These are phyloP conservation scores for Oceanites oceanicus DNA, from an alignment of 2,113 vertebrate species.

Conservation along the genomic window DNA sequence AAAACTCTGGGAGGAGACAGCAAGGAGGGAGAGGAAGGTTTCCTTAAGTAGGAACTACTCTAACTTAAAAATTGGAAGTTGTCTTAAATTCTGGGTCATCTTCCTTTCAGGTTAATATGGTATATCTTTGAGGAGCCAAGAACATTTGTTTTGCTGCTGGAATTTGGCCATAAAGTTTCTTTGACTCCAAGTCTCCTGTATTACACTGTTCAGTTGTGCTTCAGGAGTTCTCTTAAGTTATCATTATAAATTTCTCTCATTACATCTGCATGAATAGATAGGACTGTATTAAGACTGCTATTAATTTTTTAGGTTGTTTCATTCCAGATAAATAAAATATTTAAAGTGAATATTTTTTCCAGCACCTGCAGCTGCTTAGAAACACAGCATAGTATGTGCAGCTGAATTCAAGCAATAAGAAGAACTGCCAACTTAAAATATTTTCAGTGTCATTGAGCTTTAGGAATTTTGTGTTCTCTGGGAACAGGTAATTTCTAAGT, in stretches of 20 bases:
- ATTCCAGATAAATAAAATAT: constrained; percentile 40
- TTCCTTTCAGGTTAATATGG: background rate
- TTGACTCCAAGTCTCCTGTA: background rate
- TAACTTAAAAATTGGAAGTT: background rate
- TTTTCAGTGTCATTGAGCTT: background rate
- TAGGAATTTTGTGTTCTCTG: background rate
- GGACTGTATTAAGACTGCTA: background rate
- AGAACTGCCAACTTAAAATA: background rate
- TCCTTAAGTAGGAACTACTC: background rate
- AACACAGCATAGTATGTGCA: background rate
- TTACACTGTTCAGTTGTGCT: background rate
- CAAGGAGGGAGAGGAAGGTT: background rate
- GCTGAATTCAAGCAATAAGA: background rate
- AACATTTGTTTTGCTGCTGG: background rate
- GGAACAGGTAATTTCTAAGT: background rate
- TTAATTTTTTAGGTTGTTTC: constrained; percentile 41
- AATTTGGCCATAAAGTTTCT: background rate
- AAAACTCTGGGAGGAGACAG: background rate
- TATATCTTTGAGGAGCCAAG: background rate
- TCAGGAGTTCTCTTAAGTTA: background rate
- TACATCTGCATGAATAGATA: background rate
- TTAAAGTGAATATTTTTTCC: background rate
- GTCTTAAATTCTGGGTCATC: background rate
- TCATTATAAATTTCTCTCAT: background rate
- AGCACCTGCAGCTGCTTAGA: background rate